phyloP scores from a whole-genome alignment of 2,888 invertebrate genomes.

The Acanthopleura granulata region DNA sequence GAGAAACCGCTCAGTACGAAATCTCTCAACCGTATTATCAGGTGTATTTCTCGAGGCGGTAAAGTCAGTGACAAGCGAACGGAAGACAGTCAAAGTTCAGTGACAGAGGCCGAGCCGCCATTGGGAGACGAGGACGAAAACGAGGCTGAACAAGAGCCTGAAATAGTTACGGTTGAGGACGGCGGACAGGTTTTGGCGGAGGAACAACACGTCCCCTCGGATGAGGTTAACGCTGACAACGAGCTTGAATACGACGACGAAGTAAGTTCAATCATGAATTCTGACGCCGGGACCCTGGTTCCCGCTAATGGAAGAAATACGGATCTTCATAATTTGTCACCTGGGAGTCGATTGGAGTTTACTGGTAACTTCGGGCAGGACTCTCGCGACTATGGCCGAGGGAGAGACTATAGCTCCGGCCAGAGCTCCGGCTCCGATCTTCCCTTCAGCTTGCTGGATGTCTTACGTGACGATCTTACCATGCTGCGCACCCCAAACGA shows the following conservation, averaged over 20 bases:
- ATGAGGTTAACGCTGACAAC: background rate
- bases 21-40: constrained; percentile 15
- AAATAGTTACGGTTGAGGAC: constrained; percentile 10
- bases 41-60: background rate
- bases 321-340: background rate
- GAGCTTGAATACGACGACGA: background rate
- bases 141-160: constrained; percentile 4
- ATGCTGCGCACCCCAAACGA: background rate
- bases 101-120: constrained; percentile 1
- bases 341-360: background rate
- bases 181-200: background rate
- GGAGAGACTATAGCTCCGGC: background rate
- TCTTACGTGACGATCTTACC: constrained; percentile 8
- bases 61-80: constrained; percentile 2
- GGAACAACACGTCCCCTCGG: background rate
- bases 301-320: background rate
- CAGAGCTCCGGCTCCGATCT: background rate
- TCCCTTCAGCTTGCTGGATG: constrained; percentile 13
- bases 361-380: background rate
- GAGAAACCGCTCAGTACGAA: constrained; percentile 17
- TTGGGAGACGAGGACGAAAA: background rate
- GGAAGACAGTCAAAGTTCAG: background rate
- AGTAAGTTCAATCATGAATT: constrained; percentile 8
- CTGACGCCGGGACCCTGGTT: background rate
- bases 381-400: background rate